These are phyloP conservation scores for Stomatorhinus walkeri DNA, from an alignment of 2,797 vertebrate genomes.

Conservation along the genomic window DNA sequence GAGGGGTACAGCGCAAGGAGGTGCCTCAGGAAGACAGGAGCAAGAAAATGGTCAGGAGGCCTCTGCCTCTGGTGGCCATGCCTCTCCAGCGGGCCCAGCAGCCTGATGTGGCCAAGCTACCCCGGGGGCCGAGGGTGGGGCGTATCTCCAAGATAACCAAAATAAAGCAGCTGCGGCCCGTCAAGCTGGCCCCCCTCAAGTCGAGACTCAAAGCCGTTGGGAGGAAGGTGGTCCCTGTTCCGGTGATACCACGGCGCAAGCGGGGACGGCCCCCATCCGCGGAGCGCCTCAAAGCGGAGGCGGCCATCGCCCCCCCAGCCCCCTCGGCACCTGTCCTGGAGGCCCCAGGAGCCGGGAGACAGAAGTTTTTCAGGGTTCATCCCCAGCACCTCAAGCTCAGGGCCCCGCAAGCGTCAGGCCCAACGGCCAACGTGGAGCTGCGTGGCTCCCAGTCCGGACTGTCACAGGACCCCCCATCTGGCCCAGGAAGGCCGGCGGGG, in stretches of 20 bases:
- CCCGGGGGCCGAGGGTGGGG: constrained; percentile 45
- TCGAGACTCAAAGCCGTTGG: constrained; percentile 80
- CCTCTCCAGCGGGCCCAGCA: constrained; percentile 50
- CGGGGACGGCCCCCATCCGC: constrained; percentile 85
- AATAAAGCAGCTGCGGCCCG: constrained; percentile 83
- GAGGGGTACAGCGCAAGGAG: constrained; percentile 35
- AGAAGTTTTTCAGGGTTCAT: constrained; percentile 72
- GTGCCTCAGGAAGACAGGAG: constrained; percentile 62
- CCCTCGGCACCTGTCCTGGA: constrained; percentile 37
- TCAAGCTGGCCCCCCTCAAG: constrained; percentile 84
- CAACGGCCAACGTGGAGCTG: constrained; percentile 39
- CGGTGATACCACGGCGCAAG: constrained; percentile 70
- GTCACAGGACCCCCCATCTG: constrained; percentile 48
- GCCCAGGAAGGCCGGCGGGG: constrained; percentile 52
- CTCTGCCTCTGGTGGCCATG: constrained; percentile 66
- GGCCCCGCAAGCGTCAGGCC: constrained; percentile 42
- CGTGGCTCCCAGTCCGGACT: constrained; percentile 28
- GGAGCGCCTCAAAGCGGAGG: constrained; percentile 79
- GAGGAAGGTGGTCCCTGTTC: constrained; percentile 63
- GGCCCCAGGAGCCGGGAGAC: constrained; percentile 59
- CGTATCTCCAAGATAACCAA: constrained; percentile 68
- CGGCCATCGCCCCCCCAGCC: constrained; percentile 45
- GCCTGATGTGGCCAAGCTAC: constrained; percentile 52
- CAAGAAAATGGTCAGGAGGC: constrained; percentile 75
- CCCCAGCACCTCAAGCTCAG: constrained; percentile 46